Base-by-base conservation (phyloP, 2,888 invertebrate species). In the Hydropsyche betteni region DNA sequence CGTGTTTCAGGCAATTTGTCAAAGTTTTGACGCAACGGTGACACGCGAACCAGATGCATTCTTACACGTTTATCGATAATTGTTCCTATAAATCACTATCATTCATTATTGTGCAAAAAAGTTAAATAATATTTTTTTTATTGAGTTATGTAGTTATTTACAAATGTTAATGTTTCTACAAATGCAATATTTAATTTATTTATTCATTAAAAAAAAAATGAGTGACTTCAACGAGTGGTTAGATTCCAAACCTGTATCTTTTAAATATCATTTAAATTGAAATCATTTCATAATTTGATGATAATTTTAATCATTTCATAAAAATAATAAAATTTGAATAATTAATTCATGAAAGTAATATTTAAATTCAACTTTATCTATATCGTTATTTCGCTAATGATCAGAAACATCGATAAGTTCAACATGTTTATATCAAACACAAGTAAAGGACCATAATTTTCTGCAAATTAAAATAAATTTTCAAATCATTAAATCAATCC, bases 1-100 rank as follows among this genome's bases (percentile, higher is more conserved):
- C 34, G 34, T 64, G n/a, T 64, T 24, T 12, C 12, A 24, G 36
- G 64, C 64, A 64, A 64, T 64, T 64, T 64, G 64, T 64, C 64
- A 64, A 36, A 64, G n/a, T 33, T 64, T 64, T 64, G 64, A 64
- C 34, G 64, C 64, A 64, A 64, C 36, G 34, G 34, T 12, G 34
- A 36, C 64, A 64, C 64, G 64, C 64, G n/a, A 64, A 64, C 64
- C 34, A n/a, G 12, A 55, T 55, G 16, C 16, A 55, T 64, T 8
- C 34, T 64, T 64, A 34, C 64, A 64, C 34, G 64, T 33, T 64
- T 36, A 36, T 36, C 36, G 34, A n/a, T 64, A 64, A 64, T 64
- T 64, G 34, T 10, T 64, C 6, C 4, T 12, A 36, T 64, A 12
- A 64, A 64, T 64, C 64, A 64, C 34, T 36, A 5, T 24, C 51